Percentiles rank a stretch among this genome's conserved stretches.
Conservation (phyloP, 35 echinoderm and acorn worm species). For the Nesometra sesokonis region DNA sequence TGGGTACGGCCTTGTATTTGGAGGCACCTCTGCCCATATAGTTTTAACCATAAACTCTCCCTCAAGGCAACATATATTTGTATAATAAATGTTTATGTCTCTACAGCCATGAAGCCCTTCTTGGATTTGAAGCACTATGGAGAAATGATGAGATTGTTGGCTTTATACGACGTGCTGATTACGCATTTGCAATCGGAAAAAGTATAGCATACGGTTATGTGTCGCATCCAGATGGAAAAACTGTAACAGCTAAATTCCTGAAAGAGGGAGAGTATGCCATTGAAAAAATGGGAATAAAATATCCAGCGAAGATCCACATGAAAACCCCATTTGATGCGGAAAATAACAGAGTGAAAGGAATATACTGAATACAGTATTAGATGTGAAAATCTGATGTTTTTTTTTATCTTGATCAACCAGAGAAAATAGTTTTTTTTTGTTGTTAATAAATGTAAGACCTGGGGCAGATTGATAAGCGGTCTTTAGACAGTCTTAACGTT, state of each 20-base stretch:
- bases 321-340: conserved; percentile 82
- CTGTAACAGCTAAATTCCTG: conserved; percentile 62
- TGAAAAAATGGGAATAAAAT: conserved; percentile 72
- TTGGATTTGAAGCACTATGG: conserved; percentile 68
- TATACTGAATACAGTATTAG: no score
- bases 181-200: conserved; percentile 50
- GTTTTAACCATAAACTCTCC: no score
- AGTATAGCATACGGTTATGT: conserved; percentile 81
- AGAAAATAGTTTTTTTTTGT: no score
- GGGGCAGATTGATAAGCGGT: no score
- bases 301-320: conserved; percentile 54
- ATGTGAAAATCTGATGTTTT: no score
- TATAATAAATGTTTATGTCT: no score
- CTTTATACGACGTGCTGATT: conserved; percentile 61
- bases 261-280: conserved; percentile 74
- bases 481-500: no score
- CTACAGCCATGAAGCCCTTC: conserved; percentile 36
- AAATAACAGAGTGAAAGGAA: conserved; percentile 70
- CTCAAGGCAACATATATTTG: no score
- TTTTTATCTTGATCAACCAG: no score
- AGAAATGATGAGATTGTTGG: conserved; percentile 69
- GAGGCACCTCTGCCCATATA: no score
- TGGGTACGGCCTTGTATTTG: no score
- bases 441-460: no score
- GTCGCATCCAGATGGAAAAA: conserved; percentile 31